Evolutionary conservation across 2,113 vertebrate species (phyloP), one percentile per base, ranked within the genome.

Genomic region (Genyomyrus donnyi): DNA sequence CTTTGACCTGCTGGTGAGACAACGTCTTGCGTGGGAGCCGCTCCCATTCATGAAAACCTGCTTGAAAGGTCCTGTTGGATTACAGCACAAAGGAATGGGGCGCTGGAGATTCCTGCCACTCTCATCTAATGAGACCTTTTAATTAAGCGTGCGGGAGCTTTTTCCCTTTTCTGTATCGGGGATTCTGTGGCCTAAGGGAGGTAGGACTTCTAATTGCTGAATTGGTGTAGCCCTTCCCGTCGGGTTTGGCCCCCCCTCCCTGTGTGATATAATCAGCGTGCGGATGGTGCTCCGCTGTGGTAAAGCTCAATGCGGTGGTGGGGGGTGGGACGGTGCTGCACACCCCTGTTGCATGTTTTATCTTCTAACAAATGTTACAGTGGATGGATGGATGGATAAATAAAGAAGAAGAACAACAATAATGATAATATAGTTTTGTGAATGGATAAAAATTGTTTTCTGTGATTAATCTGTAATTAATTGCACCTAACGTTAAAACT

Each of bases 1-100:
- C 89, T 89, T n/a, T 89, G 74, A 84, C 89, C 89, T 46, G 52
- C 74, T 52, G 74, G 83, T 89, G 89, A 83, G 35, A 89, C 50
- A 27, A 45, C 3, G 17, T 49, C 77, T 39, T 85, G 77, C 21
- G 10, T 42, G 77, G 89, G 77, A 89, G 49, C 89, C 19, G 15
- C 21, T 45, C 31, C 35, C 74, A n/a, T 15, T 80, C 89, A 13
- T 49, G 45, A 3, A 27, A 49, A 84, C 31, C 24, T n/a, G 77
- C 50, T 21, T 45, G n/a, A 52, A 45, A 89, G 24, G 88, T 49
- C 19, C 46, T 52, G 10, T 48, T 39, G 70, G 88, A 89, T 89
- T 89, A 83, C 27, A 3, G n/a, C 70, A 48, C 66, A 80, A 24
- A 49, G 27, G 88, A 50, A 74, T 7, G 88, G 21, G 19, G 39